These are phyloP conservation scores for Melitaea cinxia DNA, from an alignment of 1,140 invertebrate species.

Conservation along the genomic window DNA sequence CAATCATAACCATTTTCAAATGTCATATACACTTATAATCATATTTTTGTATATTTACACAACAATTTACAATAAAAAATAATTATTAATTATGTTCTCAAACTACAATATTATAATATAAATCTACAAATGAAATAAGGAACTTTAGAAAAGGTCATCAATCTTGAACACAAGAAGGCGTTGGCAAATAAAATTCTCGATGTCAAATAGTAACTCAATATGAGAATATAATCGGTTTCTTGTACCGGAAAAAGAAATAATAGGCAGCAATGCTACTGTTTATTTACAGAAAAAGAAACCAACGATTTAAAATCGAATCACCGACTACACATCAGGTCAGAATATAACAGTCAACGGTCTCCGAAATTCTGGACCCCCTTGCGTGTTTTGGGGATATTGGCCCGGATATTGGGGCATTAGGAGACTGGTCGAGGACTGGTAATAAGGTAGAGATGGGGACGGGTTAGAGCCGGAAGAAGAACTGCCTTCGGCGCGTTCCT, in stretches of 20 bases:
- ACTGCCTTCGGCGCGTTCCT: constrained; percentile 82
- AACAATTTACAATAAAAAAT: constrained; percentile 45
- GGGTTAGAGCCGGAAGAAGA: constrained; percentile 85
- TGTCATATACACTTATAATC: constrained; percentile 23
- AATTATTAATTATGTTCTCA: constrained; percentile 29
- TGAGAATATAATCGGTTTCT: neutral
- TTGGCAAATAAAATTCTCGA: neutral
- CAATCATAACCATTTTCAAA: neutral
- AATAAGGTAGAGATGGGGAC: constrained; percentile 85
- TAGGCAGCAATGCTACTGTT: constrained; percentile 1
- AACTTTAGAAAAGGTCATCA: constrained; percentile 51
- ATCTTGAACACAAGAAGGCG: constrained; percentile 11
- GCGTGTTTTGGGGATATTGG: constrained; percentile 81
- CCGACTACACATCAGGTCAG: constrained; percentile 86
- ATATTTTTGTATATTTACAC: constrained; percentile 29
- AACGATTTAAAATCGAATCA: constrained; percentile 9
- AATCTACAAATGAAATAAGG: constrained; percentile 51
- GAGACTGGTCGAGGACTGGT: constrained; percentile 82
- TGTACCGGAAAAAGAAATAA: neutral
- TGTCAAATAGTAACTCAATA: neutral
- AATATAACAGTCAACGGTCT: constrained; percentile 92
- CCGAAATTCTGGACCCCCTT: constrained; percentile 85
- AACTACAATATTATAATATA: constrained; percentile 40
- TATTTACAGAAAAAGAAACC: constrained; percentile 21
- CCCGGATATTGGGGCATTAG: constrained; percentile 85